Conservation (phyloP, 2,797 vertebrate species). For the Gobionotothen gibberifrons region DNA sequence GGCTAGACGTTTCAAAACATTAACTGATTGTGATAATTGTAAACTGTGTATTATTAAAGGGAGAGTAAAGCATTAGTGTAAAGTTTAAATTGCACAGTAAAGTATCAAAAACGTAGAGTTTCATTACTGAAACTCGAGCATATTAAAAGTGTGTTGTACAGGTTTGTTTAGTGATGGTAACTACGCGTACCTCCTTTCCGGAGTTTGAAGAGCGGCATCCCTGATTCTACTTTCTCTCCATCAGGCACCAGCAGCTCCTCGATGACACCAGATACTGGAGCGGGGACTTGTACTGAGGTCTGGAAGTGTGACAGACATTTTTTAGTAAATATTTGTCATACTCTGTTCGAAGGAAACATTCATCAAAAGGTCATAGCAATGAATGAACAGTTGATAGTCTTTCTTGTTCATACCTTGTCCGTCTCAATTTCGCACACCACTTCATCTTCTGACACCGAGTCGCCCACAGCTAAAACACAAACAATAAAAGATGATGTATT, state of each 20-base stretch:
- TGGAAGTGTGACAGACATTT: constrained; percentile 59
- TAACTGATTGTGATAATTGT: not conserved
- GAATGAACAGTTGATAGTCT: not conserved
- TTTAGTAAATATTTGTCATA: no score
- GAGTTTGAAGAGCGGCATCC: constrained; percentile 94
- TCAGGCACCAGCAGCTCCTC: constrained; percentile 94
- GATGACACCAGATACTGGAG: constrained; percentile 93
- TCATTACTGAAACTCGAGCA: not conserved
- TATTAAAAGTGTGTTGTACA: not conserved
- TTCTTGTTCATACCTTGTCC: constrained; percentile 87
- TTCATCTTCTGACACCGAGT: constrained; percentile 93
- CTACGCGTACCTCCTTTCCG: constrained; percentile 87
- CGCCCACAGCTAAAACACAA: constrained; percentile 89
- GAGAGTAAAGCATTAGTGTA: no score
- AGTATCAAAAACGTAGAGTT: not conserved
- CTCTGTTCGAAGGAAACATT: not conserved
- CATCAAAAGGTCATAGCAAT: no score
- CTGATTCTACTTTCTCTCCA: constrained; percentile 94
- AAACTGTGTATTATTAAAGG: not conserved
- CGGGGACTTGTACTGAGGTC: constrained; percentile 95
- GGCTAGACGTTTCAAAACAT: not conserved
- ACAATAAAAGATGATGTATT: not conserved
- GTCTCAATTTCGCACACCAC: constrained; percentile 98
- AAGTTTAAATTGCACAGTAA: not conserved
- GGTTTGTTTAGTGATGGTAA: not conserved